Evolutionary conservation across 2,113 vertebrate genomes (phyloP), one percentile per base, ranked within the genome.

Genomic region (Hypanus sabinus): DNA sequence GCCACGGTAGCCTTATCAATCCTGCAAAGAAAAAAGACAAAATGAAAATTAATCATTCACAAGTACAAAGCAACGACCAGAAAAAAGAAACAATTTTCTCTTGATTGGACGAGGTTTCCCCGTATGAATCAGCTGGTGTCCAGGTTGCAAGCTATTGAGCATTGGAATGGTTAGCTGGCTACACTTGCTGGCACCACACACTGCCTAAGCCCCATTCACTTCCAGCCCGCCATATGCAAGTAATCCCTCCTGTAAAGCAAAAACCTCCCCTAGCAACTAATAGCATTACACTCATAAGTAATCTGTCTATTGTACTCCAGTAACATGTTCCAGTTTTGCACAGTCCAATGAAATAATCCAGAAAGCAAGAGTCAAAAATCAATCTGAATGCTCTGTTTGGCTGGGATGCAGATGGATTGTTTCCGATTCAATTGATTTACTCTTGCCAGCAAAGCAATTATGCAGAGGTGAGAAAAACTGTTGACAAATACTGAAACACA

Each of bases 1-100:
- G 97, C 96, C 36, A 97, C 95, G 96, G 97, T 97, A 0, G 96
- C 96, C 96, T 97, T 97, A 96, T 97, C 97, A 0, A 97, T 97
- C 97, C 97, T 97, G 96, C 46, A 95, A 95, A 95, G 96, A 95
- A 95, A 55, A 95, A 94, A 94, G 96, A 68, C 65, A 95, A 94
- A 85, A 1, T 94, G 62, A 0, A 0, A 57, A 75, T 73, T 46
- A 75, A 73, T 75, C 22, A 16, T 0, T 33, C 68, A 46, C 36
- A 46, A 38, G 14, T 46, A 27, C 7, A 68, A 36, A 68, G 7
- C 5, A 92, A 88, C 30, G 55, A 1, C 7, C 18, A 8, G 76
- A 2, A 79, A 24, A 93, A 24, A 93, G 46, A 9, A 70, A 27
- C 65, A 8, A 3, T 16, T 38, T 68, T 38, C 36, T 55, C 71